These are phyloP conservation scores for Trisateles emortualis DNA, from an alignment of 2,888 invertebrate genomes.

Conservation along the genomic window DNA sequence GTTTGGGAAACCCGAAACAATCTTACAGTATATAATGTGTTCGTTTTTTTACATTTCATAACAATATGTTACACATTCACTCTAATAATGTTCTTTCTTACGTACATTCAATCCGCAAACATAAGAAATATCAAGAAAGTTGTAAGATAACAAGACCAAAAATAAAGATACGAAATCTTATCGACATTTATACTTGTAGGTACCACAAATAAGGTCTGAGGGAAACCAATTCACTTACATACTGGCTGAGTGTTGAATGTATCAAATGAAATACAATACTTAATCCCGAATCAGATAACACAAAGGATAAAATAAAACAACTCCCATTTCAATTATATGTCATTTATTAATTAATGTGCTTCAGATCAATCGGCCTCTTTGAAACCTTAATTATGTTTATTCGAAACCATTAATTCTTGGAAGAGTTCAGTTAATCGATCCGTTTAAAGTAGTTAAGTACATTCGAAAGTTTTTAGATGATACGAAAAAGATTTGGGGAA, in stretches of 20 bases:
- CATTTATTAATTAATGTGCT: constrained; percentile 71
- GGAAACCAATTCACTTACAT: constrained; percentile 1
- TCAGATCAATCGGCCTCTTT: constrained; percentile 77
- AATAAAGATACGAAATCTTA: constrained; percentile 7
- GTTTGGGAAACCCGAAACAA: too few species aligned
- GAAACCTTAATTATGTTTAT: constrained; percentile 84
- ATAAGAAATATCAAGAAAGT: not conserved
- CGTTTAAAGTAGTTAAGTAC: constrained; percentile 60
- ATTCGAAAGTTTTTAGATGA: constrained; percentile 63
- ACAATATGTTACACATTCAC: too few species aligned
- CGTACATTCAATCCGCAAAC: not conserved
- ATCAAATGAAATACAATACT: constrained; percentile 35
- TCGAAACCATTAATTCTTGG: constrained; percentile 73
- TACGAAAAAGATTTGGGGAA: constrained; percentile 48
- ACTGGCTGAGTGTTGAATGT: not conserved
- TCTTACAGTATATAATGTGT: too few species aligned
- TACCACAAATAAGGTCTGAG: constrained; percentile 2
- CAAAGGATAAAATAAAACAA: constrained; percentile 49
- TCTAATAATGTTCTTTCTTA: too few species aligned
- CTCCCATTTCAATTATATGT: constrained; percentile 72
- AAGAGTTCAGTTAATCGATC: constrained; percentile 75
- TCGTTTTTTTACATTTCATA: too few species aligned
- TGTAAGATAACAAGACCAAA: constrained; percentile 4
- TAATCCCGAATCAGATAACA: constrained; percentile 39
- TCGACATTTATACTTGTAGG: constrained; percentile 4